Conservation (phyloP, 2,888 invertebrate genomes). For the Argynnis bischoffii region DNA sequence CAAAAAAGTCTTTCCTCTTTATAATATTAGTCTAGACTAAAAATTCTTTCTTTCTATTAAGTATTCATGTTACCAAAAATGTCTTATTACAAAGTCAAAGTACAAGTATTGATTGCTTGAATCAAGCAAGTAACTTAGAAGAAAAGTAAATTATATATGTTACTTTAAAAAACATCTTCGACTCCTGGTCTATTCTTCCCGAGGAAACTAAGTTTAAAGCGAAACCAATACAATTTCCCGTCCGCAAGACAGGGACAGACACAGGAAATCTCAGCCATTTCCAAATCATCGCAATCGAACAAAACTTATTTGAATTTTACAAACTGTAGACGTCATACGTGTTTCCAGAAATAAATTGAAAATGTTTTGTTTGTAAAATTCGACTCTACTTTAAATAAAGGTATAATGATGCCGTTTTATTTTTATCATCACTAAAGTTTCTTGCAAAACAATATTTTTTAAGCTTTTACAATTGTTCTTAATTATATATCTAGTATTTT, state of each 20-base stretch:
- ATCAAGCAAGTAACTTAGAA: neutral
- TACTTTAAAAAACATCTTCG: neutral
- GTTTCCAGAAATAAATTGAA: constrained; percentile 16
- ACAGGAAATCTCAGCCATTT: constrained; percentile 61
- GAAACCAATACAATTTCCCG: constrained; percentile 57
- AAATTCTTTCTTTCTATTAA: no score
- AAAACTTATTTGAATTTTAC: constrained; percentile 34
- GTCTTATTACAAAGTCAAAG: no score
- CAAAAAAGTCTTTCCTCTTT: no score
- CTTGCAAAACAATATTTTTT: no score
- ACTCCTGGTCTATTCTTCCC: constrained; percentile 34
- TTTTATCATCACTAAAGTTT: no score
- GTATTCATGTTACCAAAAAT: no score
- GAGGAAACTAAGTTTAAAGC: constrained; percentile 29
- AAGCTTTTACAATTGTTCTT: no score
- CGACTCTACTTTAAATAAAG: neutral
- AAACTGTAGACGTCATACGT: constrained; percentile 30
- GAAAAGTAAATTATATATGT: neutral
- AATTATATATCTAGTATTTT: neutral
- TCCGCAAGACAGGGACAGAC: constrained; percentile 59
- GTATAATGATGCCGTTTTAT: neutral
- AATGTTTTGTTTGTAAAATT: neutral
- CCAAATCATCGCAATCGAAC: constrained; percentile 20
- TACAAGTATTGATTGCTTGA: no score
- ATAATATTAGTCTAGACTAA: no score